These are phyloP conservation scores for Sarcophilus harrisii DNA, from an alignment of 2,797 vertebrate species.

Conservation along the genomic window DNA sequence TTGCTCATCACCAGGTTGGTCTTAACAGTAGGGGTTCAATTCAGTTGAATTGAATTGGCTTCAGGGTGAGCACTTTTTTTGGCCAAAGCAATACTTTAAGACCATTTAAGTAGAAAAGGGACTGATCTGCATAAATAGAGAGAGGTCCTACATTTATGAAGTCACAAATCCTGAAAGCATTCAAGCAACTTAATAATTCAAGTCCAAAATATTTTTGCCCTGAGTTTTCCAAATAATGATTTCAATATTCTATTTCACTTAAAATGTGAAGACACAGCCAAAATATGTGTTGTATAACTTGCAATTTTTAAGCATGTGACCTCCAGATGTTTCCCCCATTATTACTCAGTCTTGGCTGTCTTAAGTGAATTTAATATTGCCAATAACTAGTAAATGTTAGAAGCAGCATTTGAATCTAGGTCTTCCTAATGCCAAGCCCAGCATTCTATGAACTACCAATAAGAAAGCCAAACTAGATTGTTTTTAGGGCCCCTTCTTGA, in stretches of 20 bases:
- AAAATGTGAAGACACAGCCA: neutral
- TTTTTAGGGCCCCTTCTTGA: neutral
- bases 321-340: neutral
- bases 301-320: neutral
- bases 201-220: conserved; percentile 4
- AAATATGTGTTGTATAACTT: neutral
- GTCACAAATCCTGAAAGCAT: neutral
- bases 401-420: neutral
- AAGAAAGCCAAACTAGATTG: neutral
- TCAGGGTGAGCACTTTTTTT: neutral
- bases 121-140: neutral
- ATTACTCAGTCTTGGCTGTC: neutral
- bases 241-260: conserved; percentile 35
- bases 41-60: neutral
- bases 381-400: neutral
- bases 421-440: neutral
- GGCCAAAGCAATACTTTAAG: neutral
- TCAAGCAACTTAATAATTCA: neutral
- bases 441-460: neutral
- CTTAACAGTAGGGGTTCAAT: neutral
- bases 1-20: neutral
- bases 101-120: neutral
- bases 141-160: neutral
- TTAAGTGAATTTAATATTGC: neutral
- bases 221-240: conserved; percentile 19